These are phyloP conservation scores for Actenoides hombroni DNA, from an alignment of 2,113 vertebrate genomes.

Conservation along the genomic window DNA sequence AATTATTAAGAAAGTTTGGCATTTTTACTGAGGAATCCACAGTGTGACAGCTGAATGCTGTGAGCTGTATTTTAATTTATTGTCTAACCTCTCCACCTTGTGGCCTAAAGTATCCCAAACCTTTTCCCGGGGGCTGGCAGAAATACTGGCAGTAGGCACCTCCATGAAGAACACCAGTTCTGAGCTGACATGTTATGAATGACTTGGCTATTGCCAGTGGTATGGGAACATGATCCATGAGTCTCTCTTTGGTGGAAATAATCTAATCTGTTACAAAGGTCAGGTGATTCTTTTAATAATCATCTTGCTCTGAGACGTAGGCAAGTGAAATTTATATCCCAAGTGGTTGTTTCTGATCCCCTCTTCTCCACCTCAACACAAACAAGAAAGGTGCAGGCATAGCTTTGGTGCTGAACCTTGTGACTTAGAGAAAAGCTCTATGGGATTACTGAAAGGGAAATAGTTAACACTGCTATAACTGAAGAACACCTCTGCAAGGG, in stretches of 20 bases:
- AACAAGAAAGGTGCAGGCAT: neutral
- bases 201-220: neutral
- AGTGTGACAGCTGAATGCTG: neutral
- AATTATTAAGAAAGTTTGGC: neutral
- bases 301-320: neutral
- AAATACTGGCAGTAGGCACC: neutral
- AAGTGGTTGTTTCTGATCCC: neutral
- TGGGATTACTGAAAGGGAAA: neutral
- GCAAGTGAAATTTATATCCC: neutral
- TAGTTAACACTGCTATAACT: rapidly evolving
- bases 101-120: neutral
- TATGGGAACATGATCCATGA: rapidly evolving
- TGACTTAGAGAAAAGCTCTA: neutral
- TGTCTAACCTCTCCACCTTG: neutral
- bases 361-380: neutral
- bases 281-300: neutral
- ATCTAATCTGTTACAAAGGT: neutral
- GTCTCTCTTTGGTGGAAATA: neutral
- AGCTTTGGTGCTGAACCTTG: neutral
- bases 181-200: neutral
- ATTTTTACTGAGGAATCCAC: neutral
- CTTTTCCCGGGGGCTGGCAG: neutral
- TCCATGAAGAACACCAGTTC: neutral
- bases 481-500: neutral
- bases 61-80: neutral